Evolutionary conservation across 2,888 invertebrate genomes (phyloP).

Genomic region (Eupithecia tripunctaria): DNA sequence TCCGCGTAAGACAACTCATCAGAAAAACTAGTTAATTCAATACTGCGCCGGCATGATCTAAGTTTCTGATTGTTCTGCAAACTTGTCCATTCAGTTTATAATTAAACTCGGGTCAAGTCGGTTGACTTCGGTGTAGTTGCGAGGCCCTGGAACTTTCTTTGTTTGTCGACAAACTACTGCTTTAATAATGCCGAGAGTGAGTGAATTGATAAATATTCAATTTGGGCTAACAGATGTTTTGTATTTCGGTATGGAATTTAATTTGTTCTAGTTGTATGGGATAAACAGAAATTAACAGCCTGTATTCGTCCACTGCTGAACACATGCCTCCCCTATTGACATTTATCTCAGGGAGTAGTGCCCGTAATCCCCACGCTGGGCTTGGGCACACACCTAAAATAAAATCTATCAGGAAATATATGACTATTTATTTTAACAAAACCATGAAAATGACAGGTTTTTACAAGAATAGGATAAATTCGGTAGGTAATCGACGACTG

Average conservation of each 20-base stretch:
- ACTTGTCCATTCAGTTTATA: slow-evolving; percentile 78
- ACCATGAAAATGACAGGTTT: neutral
- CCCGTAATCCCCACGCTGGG: too few species aligned
- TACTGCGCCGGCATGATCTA: slow-evolving; percentile 61
- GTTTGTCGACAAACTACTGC: slow-evolving; percentile 69
- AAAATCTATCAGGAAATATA: too few species aligned
- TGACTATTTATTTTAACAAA: neutral
- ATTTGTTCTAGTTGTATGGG: neutral
- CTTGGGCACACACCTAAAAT: too few species aligned
- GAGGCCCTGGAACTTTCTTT: slow-evolving; percentile 67
- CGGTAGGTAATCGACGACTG: neutral
- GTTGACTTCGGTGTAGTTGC: slow-evolving; percentile 69
- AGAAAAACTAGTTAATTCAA: slow-evolving; percentile 56
- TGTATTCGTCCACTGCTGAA: too few species aligned
- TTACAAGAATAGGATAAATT: too few species aligned
- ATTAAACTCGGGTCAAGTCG: slow-evolving; percentile 80
- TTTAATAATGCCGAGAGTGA: slow-evolving; percentile 68
- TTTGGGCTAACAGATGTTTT: slow-evolving; percentile 40
- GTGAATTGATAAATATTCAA: slow-evolving; percentile 64
- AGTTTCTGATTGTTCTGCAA: slow-evolving; percentile 70
- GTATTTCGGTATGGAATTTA: neutral
- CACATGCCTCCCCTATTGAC: too few species aligned
- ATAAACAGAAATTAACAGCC: neutral
- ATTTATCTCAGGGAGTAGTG: too few species aligned
- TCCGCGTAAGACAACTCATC: slow-evolving; percentile 41